Evolutionary conservation across 2,113 vertebrate species (phyloP), one percentile per base, ranked within the genome.

Genomic region (Amphiprion ocellaris): DNA sequence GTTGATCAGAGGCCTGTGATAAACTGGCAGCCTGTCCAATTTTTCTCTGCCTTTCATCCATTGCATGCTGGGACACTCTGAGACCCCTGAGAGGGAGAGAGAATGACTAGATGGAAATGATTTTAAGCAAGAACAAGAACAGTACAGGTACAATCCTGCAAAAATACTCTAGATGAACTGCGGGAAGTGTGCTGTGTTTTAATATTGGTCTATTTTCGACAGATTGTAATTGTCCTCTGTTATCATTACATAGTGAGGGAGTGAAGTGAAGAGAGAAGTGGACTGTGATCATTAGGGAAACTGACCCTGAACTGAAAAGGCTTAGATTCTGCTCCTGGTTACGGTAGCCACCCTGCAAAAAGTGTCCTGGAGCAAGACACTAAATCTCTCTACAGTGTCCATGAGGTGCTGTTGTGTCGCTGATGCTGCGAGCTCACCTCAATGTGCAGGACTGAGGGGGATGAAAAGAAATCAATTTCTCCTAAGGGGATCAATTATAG

Each of bases 401-500:
- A 75, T 9, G 58, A 78, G 69, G 79, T 23, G 12, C 62, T 84
- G 61, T 62, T 81, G 71, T 80, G 78, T 79, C 52, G 15, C 59
- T 73, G 77, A 60, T 30, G 33, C 65, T 55, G 21, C 68, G 66
- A 52, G 54, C 67, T 69, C 56, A 63, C 73, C 70, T 83, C 70
- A 33, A 37, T 74, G 64, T 74, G 47, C 65, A 62, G 54, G 50
- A 44, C 63, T 71, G 58, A 86, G 33, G 23, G 75, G 60, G 30
- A 82, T 82, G 16, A 75, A 77, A 84, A 60, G 59, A 60, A 80
- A 83, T 75, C 0, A 65, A 72, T 79, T 72, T 53, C 65, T 81
- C 79, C 81, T 66, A 65, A 3, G 65, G 80, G 80, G 74, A 77
- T 84, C 85, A 87, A 85, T 84, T 84, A 83, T 15, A 71, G 50